Evolutionary conservation across 2,797 vertebrate species (phyloP), one percentile per base, ranked within the genome.

Genomic region (Triplophysa yarkandensis): DNA sequence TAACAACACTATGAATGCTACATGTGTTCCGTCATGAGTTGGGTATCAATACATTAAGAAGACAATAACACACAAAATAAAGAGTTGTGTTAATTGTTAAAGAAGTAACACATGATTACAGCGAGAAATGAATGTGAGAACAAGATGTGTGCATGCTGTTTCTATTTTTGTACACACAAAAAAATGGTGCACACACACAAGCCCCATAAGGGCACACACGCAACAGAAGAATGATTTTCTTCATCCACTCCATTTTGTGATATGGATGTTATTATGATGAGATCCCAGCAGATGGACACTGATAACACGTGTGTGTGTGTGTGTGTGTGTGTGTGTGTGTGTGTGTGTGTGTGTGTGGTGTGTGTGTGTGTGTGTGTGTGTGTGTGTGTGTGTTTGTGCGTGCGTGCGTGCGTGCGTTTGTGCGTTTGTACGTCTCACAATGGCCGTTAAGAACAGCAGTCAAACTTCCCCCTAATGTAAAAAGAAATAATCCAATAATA

Each of bases 41-140:
- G 36, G 11, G 36, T 11, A 11, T 10, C 1, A 39, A 39, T 39
- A 39, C 36, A 13, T 39, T 39, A 14, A 11, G 11, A 39, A 11
- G 10, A 39, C 11, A 39, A 39, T 14, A 39, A 13, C 36, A 14
- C 4, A 3, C 4, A 6, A 43, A 43, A 43, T 41, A 10, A 41
- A 41, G 11, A 9, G 8, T 13, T 39, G 39, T 41, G 36, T 0
- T 13, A 2, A 2, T 41, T 41, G 14, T 10, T 41, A 41, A 11
- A 41, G 36, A 9, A 41, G 11, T 11, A 41, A 41, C 36, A 41
- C 10, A 41, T 10, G 57, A 41, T 36, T 41, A 2, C 50, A 61
- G 66, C 67, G 80, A 79, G 48, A 67, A 70, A 82, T 82, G 74
- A 79, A 60, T 57, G 25, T n/a, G 19, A 14, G 30, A 69, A 30